Evolutionary conservation across 2,797 vertebrate genomes (phyloP), one percentile per base, ranked within the genome.

Genomic region (Amblyraja radiata): DNA sequence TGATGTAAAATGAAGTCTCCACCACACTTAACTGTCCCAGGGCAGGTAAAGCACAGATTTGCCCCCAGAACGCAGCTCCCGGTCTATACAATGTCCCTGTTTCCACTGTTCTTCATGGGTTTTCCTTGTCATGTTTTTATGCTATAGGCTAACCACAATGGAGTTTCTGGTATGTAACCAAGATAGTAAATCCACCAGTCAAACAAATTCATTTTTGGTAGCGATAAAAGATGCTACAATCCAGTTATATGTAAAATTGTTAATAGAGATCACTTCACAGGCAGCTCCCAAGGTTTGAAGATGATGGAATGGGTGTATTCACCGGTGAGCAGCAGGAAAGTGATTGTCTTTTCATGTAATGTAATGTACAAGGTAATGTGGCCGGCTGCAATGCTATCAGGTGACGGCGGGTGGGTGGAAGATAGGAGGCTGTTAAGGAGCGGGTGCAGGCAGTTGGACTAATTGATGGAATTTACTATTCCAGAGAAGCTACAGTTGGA

Each of bases 401-500:
- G 54, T 39, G 23, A 58, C 21, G 23, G 80, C 21, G n/a, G 58
- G 11, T 58, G 54, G 54, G 10, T 54, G 28, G 23, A 25, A 10
- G 46, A 39, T 83, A 54, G 1, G 46, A 58, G 28, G 54, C 7
- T 2, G 80, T 25, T 39, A 54, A 46, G 16, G 71, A 73, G 36
- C 8, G 36, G 39, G 46, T 46, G 0, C 76, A 78, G 76, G 11
- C 28, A 32, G 32, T 39, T 32, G 32, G 1, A 21, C n/a, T 68
- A 18, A 88, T 18, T 3, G 1, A 8, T 68, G 14, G n/a, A 74
- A 74, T 21, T 46, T 93, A 46, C 94, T 94, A 18, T 74, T 95
- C 93, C 94, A 97, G 98, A 95, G 95, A 99, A 98, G 95, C 97
- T 97, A 1, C 94, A 95, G 28, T 96, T 98, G 94, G 98, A 99